A percentile compares a stretch with the other conserved stretches of the same genome.
These are phyloP conservation scores for Drosophila setifemur DNA, from an alignment of 1,140 invertebrate species.

Conservation along the genomic window DNA sequence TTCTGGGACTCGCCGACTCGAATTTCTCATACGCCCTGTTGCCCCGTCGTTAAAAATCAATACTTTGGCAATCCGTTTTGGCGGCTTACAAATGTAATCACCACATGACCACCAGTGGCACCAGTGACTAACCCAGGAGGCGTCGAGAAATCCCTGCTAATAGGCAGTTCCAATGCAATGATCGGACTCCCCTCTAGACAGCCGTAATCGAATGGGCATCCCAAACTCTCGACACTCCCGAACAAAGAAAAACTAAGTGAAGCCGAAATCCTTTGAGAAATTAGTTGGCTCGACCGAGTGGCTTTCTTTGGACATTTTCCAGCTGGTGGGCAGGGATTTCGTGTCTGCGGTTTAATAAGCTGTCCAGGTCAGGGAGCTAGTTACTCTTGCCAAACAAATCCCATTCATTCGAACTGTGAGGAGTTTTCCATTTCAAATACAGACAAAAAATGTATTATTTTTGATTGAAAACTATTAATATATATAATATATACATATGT, in stretches of 20 bases:
- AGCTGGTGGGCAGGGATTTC: slow-evolving; percentile 1
- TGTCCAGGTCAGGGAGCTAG: background rate
- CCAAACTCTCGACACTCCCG: slow-evolving; percentile 8
- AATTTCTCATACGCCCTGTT: slow-evolving; percentile 48
- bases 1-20: background rate
- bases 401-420: slow-evolving; percentile 3
- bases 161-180: slow-evolving; percentile 47
- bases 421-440: too few relatives aligned
- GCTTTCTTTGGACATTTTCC: slow-evolving; percentile 31
- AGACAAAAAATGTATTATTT: too few relatives aligned
- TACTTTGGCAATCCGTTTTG: slow-evolving; percentile 58
- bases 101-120: slow-evolving; percentile 16
- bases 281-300: slow-evolving; percentile 30
- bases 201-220: slow-evolving; percentile 23
- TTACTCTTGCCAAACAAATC: slow-evolving; percentile 3
- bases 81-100: slow-evolving; percentile 60
- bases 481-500: too few relatives aligned
- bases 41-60: slow-evolving; percentile 55
- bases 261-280: slow-evolving; percentile 72
- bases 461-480: too few relatives aligned
- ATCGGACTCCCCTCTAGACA: slow-evolving; percentile 18
- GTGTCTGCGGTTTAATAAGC: slow-evolving; percentile 43
- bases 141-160: slow-evolving; percentile 59
- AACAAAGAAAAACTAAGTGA: slow-evolving; percentile 51
- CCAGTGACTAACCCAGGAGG: slow-evolving; percentile 26